phyloP scores from a whole-genome alignment of 2,113 vertebrate genomes.

The Rhea pennata region DNA sequence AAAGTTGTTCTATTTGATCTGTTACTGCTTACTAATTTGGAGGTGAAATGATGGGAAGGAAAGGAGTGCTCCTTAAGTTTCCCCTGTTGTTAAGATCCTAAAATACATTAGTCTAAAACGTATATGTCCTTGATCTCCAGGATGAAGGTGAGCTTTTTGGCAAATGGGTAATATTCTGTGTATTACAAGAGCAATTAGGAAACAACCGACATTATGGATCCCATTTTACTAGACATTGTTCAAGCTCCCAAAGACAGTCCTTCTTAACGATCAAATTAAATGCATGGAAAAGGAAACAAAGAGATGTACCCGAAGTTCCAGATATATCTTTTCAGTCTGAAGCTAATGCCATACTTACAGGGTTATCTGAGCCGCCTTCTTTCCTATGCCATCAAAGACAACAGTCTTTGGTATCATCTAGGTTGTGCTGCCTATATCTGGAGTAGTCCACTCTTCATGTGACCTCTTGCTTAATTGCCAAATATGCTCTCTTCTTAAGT shows the following conservation, averaged over 20 bases:
- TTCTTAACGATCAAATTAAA: neutral
- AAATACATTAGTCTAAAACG: neutral
- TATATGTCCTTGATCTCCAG: neutral
- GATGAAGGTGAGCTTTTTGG: neutral
- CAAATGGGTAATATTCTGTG: neutral
- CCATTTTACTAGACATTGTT: neutral
- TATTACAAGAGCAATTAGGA: neutral
- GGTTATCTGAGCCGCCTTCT: neutral
- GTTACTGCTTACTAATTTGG: neutral
- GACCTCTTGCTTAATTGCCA: neutral
- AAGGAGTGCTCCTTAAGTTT: neutral
- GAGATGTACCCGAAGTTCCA: neutral
- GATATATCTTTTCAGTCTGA: neutral
- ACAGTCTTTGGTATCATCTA: neutral
- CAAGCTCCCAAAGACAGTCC: neutral
- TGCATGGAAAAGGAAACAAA: neutral
- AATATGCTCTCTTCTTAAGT: neutral
- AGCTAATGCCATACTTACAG: neutral
- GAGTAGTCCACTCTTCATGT: neutral
- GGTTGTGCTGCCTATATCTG: neutral
- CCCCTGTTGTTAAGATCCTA: neutral
- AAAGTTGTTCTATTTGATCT: neutral
- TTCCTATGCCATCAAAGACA: neutral
- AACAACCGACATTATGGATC: rapidly evolving
- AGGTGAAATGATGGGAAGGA: neutral